A percentile compares a stretch with the other conserved stretches of the same genome.
Conservation (phyloP, 2,888 invertebrate genomes). For the Cordilura impudica region DNA sequence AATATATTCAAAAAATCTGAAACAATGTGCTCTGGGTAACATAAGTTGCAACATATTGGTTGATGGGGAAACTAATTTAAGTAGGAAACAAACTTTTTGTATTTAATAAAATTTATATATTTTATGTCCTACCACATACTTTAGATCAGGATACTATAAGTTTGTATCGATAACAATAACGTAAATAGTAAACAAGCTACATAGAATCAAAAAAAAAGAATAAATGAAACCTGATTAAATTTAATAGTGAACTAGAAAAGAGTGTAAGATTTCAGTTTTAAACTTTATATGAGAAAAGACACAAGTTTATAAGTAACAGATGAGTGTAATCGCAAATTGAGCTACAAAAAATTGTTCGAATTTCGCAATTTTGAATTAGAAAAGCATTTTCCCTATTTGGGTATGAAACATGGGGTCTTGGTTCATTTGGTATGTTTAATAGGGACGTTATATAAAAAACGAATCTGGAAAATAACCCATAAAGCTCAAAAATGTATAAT, state of each 20-base stretch:
- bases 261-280: no score
- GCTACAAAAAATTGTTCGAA: no score
- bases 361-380: no score
- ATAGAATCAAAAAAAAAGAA: background rate
- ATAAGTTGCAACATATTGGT: conserved; percentile 58
- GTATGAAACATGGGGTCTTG: no score
- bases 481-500: no score
- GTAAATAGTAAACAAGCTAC: background rate
- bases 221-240: background rate
- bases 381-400: no score
- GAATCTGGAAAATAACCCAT: no score
- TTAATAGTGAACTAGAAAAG: background rate
- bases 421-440: no score
- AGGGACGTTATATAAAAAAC: no score
- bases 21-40: conserved; percentile 34
- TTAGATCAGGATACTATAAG: background rate
- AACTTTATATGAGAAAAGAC: no score
- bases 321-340: no score
- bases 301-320: no score
- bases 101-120: background rate
- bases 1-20: background rate
- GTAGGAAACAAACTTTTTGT: conserved; percentile 38
- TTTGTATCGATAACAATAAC: background rate
- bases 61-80: conserved; percentile 59
- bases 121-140: background rate